Base-by-base conservation (phyloP, 2,797 vertebrate species). In the Halcyon badia region DNA sequence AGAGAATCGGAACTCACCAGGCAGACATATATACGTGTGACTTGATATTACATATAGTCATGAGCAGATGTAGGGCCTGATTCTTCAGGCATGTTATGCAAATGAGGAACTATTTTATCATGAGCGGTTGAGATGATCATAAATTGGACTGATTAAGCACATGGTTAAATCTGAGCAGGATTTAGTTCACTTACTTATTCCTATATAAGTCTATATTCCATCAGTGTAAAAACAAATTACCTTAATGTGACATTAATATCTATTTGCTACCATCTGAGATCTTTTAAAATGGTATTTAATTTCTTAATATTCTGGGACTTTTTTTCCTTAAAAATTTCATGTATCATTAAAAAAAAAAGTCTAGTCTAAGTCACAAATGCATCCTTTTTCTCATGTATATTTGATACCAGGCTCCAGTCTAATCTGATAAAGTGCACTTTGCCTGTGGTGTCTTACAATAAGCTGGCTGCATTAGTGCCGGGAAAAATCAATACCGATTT, bases 401-500 rank as follows among this genome's bases (percentile, higher is more conserved):
- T 99, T 99, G 98, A 99, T 98, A 98, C 97, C 94, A 98, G 97
- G 98, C 98, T 98, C 98, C 98, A 98, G 98, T 98, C 98, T 98
- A 99, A 98, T 98, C 98, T 99, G 98, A 98, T 98, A 99, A 99
- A 98, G 98, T 99, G 98, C 99, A 99, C 98, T 99, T 98, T 98
- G 98, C 98, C 98, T 98, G 98, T 98, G 98, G 98, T 98, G 98
- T 98, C 98, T 98, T 98, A 98, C 98, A 98, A 99, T 98, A 98
- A 99, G 98, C 98, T 98, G 98, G 98, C 98, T 98, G 98, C 98
- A 98, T 98, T 98, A 98, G 98, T 98, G 98, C 98, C 97, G 98
- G 98, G 98, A 98, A 98, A 99, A 99, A 99, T 99, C 99, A 97
- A 99, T 99, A 99, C 98, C 98, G 98, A 99, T 99, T 99, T 99